Conservation (phyloP, 2,888 invertebrate genomes). For the Homarus gammarus region DNA sequence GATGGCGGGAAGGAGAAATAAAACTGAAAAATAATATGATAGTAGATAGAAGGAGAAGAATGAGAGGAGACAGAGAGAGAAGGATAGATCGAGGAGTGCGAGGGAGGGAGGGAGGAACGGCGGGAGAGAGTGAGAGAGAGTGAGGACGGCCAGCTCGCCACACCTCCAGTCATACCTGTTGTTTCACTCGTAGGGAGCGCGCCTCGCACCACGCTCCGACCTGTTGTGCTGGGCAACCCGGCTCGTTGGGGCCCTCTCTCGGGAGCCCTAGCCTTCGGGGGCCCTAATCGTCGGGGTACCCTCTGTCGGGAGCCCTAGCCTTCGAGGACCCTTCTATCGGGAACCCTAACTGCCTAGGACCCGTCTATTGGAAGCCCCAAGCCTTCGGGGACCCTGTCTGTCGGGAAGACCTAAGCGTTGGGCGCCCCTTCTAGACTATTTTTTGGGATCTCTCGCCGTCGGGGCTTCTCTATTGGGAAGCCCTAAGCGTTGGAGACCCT, state of each 20-base stretch:
- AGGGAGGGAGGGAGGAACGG: not conserved
- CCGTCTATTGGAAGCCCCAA: not conserved
- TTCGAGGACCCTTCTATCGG: not conserved
- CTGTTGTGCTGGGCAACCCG: not conserved
- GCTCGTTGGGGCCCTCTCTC: not conserved
- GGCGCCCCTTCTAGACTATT: not conserved
- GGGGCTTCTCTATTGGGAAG: too few relatives aligned
- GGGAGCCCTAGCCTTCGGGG: not conserved
- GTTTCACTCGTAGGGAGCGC: not conserved
- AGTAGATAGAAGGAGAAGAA: not conserved
- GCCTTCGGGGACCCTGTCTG: not conserved
- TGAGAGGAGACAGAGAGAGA: not conserved
- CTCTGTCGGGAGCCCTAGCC: not conserved
- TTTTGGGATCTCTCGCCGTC: not conserved
- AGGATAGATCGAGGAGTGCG: not conserved
- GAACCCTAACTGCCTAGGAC: not conserved
- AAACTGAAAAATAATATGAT: too few relatives aligned
- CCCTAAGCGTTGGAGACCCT: too few relatives aligned
- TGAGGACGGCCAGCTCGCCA: not conserved
- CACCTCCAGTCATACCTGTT: not conserved
- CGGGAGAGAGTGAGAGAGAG: not conserved
- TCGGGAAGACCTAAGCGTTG: not conserved
- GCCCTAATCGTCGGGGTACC: not conserved
- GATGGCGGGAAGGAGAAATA: constrained; percentile 24
- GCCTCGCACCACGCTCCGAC: not conserved